A percentile compares a stretch with the other conserved stretches of the same genome.
phyloP scores from a whole-genome alignment of 2,888 invertebrate genomes.

The Stenoptilia bipunctidactyla region DNA sequence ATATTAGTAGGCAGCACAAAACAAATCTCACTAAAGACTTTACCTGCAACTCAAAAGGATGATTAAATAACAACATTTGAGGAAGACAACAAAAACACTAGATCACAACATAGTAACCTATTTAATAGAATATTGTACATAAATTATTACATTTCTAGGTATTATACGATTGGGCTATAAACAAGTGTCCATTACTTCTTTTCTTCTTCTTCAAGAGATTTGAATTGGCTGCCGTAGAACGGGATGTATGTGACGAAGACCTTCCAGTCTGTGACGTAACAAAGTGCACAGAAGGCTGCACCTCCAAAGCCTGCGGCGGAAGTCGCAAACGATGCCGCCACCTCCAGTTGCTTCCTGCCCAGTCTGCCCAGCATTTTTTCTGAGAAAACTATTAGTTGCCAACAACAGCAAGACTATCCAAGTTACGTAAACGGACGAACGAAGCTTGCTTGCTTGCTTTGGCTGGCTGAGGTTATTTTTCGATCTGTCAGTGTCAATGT shows the following conservation, averaged over 20 bases:
- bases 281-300: constrained; percentile 68
- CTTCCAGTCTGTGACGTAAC: constrained; percentile 87
- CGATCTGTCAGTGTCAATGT: neutral
- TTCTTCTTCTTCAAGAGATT: constrained; percentile 44
- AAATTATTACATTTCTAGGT: too few relatives aligned
- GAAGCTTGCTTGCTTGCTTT: constrained; percentile 8
- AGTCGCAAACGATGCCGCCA: constrained; percentile 62
- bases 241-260: constrained; percentile 79
- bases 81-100: too few relatives aligned
- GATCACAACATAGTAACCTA: constrained; percentile 1
- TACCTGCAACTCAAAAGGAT: too few relatives aligned
- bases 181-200: constrained; percentile 7
- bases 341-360: constrained; percentile 74
- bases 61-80: too few relatives aligned
- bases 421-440: constrained; percentile 1
- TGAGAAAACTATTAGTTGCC: neutral
- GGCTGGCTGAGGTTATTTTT: constrained; percentile 6
- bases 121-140: neutral
- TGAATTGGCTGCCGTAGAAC: constrained; percentile 81
- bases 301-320: constrained; percentile 76
- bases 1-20: too few relatives aligned
- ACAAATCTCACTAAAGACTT: too few relatives aligned
- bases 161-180: too few relatives aligned
- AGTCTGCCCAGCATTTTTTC: constrained; percentile 50
- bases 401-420: neutral